Conservation (phyloP, 2,113 vertebrate genomes). For the Brachypteracias leptosomus region DNA sequence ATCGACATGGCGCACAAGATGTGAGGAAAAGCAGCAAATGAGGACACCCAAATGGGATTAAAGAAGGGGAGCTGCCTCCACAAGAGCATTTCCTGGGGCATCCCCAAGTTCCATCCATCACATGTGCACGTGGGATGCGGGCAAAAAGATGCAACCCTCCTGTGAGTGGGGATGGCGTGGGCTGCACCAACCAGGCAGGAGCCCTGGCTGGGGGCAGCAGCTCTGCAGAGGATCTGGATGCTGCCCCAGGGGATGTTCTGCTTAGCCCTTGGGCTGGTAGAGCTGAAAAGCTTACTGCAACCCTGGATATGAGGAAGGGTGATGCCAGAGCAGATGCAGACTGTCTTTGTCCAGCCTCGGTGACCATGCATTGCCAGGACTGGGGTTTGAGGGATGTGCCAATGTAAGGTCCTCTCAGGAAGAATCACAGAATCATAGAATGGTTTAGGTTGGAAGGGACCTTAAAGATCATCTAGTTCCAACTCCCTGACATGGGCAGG, state of each 20-base stretch:
- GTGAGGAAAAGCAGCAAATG: not conserved
- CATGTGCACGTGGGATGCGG: rapidly evolving
- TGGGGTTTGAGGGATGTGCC: rapidly evolving
- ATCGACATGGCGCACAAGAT: not conserved
- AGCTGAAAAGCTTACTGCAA: not conserved
- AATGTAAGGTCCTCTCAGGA: not conserved
- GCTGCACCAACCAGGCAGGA: rapidly evolving
- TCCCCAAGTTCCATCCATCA: not conserved
- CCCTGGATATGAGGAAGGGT: not conserved
- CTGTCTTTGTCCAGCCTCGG: not conserved
- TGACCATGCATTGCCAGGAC: not conserved
- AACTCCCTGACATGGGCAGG: not conserved
- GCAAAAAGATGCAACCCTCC: not conserved
- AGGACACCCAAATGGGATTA: not conserved
- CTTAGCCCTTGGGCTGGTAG: not conserved
- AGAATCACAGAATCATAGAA: not conserved
- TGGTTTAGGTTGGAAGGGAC: not conserved
- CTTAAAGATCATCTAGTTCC: not conserved
- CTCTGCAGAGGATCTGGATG: not conserved
- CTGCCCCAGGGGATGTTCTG: not conserved
- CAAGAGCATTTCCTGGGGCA: not conserved
- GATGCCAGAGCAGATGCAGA: not conserved
- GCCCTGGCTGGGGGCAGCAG: rapidly evolving
- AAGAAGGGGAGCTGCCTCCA: not conserved
- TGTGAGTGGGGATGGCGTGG: rapidly evolving